A percentile compares a stretch with the other conserved stretches of the same genome.
Evolutionary conservation across 2,888 invertebrate genomes (phyloP).

Genomic region (Omphaloscelis lunosa): DNA sequence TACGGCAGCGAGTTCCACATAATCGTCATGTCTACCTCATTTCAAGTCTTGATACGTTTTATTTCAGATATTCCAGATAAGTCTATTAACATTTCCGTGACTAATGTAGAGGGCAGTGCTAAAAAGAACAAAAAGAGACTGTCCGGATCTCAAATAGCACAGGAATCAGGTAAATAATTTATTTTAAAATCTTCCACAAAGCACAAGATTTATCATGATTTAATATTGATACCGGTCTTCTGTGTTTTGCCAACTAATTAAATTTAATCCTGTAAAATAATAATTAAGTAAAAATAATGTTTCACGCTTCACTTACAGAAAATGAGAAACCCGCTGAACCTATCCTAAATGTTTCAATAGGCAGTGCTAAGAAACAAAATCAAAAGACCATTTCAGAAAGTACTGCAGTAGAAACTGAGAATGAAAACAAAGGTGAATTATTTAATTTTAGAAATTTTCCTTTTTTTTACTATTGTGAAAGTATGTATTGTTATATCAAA

Average conservation of each 20-base stretch:
- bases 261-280: neutral
- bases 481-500: neutral
- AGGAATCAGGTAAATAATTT: slow-evolving; percentile 18
- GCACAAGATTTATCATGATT: neutral
- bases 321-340: slow-evolving; percentile 1
- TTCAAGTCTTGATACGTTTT: neutral
- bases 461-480: neutral
- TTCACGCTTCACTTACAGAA: slow-evolving; percentile 33
- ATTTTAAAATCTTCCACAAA: neutral
- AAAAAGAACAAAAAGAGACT: slow-evolving; percentile 55
- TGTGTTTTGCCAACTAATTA: neutral
- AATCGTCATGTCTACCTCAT: neutral
- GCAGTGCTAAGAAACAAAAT: slow-evolving; percentile 51
- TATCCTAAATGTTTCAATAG: slow-evolving; percentile 31
- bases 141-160: slow-evolving; percentile 38
- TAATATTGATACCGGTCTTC: neutral
- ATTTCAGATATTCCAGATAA: slow-evolving; percentile 46
- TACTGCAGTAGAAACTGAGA: slow-evolving; percentile 7
- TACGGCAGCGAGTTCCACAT: neutral
- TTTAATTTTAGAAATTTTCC: neutral
- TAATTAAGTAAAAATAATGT: slow-evolving; percentile 5
- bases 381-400: slow-evolving; percentile 29
- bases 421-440: slow-evolving; percentile 39
- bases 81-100: slow-evolving; percentile 27
- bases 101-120: slow-evolving; percentile 19